These are phyloP conservation scores for Sminthurinus signatus DNA, from an alignment of 1,140 invertebrate genomes.

Conservation along the genomic window DNA sequence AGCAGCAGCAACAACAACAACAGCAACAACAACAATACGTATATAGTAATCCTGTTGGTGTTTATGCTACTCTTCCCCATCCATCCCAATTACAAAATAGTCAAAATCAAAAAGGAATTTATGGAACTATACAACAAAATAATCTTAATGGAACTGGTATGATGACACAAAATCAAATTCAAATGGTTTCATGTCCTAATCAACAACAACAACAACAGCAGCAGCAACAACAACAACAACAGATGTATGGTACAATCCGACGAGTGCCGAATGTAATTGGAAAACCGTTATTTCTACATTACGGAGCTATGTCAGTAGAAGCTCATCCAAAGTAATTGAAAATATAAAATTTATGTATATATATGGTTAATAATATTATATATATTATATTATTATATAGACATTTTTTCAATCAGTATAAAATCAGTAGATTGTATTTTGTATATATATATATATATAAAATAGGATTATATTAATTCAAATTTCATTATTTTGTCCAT, in stretches of 20 bases:
- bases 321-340: slow-evolving; percentile 42
- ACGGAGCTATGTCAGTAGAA: slow-evolving; percentile 38
- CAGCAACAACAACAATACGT: no score
- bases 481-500: no score
- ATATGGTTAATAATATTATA: no score
- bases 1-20: no score
- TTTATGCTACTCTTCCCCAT: neutral
- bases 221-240: slow-evolving; percentile 26
- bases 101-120: neutral
- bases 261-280: slow-evolving; percentile 40
- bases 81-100: neutral
- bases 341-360: no score
- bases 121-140: slow-evolving; percentile 3
- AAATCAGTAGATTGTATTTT: no score
- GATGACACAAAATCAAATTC: neutral
- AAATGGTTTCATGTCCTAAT: neutral
- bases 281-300: slow-evolving; percentile 38
- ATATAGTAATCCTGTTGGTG: neutral
- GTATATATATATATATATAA: no score
- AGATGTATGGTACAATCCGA: slow-evolving; percentile 38
- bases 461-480: no score
- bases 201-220: slow-evolving; percentile 17
- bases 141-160: slow-evolving; percentile 2
- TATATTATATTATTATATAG: no score
- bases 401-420: no score